Evolutionary conservation across 1,140 invertebrate species (phyloP).

Genomic region (Bombus huntii): DNA sequence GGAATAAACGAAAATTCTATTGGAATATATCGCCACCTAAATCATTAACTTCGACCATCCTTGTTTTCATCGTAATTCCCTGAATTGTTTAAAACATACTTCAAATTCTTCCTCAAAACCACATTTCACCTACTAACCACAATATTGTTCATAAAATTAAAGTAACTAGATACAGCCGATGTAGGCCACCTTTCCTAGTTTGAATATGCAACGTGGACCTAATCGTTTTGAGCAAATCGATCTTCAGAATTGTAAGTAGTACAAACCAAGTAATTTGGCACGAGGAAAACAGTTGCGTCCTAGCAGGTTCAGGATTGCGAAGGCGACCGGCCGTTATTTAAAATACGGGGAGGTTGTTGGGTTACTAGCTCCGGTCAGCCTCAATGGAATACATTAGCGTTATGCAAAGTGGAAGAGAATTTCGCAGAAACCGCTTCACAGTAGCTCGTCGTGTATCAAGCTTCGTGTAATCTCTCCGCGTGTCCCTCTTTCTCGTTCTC

Average conservation of each 20-base stretch:
- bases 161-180: neutral
- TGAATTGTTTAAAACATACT: neutral
- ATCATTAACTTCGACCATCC: too few species aligned
- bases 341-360: conserved; percentile 70
- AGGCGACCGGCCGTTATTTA: conserved; percentile 72
- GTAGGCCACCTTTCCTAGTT: neutral
- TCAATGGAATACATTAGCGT: conserved; percentile 79
- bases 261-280: conserved; percentile 53
- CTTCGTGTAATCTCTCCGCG: conserved; percentile 26
- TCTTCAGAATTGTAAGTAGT: conserved; percentile 54
- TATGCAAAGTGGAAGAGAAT: conserved; percentile 65
- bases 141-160: neutral
- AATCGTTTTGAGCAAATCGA: neutral
- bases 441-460: conserved; percentile 21
- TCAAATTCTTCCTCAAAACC: neutral
- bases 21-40: too few species aligned
- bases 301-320: conserved; percentile 29
- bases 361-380: conserved; percentile 67
- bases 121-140: too few species aligned
- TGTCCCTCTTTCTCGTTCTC: conserved; percentile 16
- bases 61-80: too few species aligned
- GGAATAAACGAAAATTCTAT: too few species aligned
- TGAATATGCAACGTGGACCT: neutral
- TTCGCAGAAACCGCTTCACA: conserved; percentile 7
- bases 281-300: neutral